Evolutionary conservation across 2,888 invertebrate species (phyloP).

Genomic region (Acanthosepion pharaonis): DNA sequence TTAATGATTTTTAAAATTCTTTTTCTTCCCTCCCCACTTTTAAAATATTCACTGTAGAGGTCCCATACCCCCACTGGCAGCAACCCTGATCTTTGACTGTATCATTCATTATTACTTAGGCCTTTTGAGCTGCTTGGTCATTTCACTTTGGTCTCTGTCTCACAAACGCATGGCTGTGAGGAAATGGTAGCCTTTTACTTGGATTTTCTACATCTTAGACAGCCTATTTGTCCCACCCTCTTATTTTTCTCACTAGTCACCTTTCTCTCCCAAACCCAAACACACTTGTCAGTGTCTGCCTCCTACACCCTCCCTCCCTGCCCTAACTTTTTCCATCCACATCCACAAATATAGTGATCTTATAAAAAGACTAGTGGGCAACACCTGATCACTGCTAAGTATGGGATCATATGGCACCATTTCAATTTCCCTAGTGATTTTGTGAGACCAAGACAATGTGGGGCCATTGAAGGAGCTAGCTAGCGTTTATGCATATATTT

Average conservation of each 20-base stretch:
- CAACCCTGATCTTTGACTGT: background rate
- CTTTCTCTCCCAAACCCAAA: background rate
- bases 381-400: slow-evolving; percentile 23
- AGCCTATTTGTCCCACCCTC: background rate
- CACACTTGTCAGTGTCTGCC: background rate
- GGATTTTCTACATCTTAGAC: slow-evolving; percentile 33
- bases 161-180: slow-evolving; percentile 42
- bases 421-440: slow-evolving; percentile 8
- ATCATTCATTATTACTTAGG: background rate
- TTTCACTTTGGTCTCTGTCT: slow-evolving; percentile 39
- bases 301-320: background rate
- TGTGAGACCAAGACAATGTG: slow-evolving; percentile 33
- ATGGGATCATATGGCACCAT: slow-evolving; percentile 23
- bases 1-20: background rate
- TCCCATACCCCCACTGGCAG: background rate
- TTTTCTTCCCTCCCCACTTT: background rate
- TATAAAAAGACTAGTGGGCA: background rate
- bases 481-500: slow-evolving; percentile 22
- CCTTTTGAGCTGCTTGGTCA: slow-evolving; percentile 22
- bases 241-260: background rate
- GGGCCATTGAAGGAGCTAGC: slow-evolving; percentile 23
- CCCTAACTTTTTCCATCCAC: background rate
- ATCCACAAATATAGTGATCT: background rate
- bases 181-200: slow-evolving; percentile 38
- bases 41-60: background rate